These are phyloP conservation scores for Caprella mutica DNA, from an alignment of 2,888 invertebrate genomes.

Conservation along the genomic window DNA sequence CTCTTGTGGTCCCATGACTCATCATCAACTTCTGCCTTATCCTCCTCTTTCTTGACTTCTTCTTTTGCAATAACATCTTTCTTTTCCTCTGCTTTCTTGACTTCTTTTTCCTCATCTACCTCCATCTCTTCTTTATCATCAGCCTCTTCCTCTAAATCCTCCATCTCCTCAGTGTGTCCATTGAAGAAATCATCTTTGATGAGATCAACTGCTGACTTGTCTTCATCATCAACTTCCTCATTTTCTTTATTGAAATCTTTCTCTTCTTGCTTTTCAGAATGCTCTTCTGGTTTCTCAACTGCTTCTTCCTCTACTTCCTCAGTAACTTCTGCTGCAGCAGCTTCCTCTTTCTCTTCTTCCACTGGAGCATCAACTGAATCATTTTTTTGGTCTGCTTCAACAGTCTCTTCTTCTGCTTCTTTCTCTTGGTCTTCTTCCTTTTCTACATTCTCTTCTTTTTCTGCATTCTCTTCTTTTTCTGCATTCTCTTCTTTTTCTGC, in stretches of 20 bases:
- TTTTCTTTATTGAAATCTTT: neutral
- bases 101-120: conserved; percentile 6
- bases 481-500: neutral
- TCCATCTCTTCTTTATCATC: neutral
- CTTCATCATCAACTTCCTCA: neutral
- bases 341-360: conserved; percentile 4
- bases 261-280: neutral
- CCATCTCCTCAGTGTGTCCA: conserved; percentile 6
- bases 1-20: conserved; percentile 13
- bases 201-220: conserved; percentile 7
- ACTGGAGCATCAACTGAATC: conserved; percentile 20
- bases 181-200: conserved; percentile 10
- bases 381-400: conserved; percentile 39
- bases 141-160: neutral
- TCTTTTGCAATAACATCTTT: conserved; percentile 10
- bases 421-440: conserved; percentile 33
- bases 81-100: conserved; percentile 3
- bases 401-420: conserved; percentile 41
- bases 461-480: neutral
- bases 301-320: neutral
- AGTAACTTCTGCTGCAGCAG: neutral
- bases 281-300: neutral
- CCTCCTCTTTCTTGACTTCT: conserved; percentile 13
- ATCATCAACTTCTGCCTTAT: neutral
- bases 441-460: neutral